Base-by-base conservation (phyloP, 2,113 vertebrate species). In the Tenrec ecaudatus region DNA sequence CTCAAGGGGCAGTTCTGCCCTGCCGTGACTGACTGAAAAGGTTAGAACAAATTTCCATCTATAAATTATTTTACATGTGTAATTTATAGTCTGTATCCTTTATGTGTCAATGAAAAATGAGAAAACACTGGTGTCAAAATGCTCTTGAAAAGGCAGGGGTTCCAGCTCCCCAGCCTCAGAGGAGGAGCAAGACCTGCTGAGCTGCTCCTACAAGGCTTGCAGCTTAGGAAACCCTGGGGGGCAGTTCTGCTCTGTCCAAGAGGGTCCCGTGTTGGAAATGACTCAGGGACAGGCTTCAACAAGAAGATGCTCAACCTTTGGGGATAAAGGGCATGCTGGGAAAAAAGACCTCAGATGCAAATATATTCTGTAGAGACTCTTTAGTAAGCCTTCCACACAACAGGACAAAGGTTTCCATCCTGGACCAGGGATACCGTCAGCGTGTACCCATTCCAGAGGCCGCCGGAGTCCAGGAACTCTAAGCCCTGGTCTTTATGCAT, bases 21-120 rank as follows among this genome's bases (percentile, higher is more conserved):
- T 53, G 47, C 11, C 47, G 9, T 10, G 9, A 53, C 47, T 53
- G 12, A 53, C 47, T 47, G 66, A 53, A 91, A 96, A 81, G 22
- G 29, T 68, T 86, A 0, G 57, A 88, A 71, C 40, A 93, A 20
- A 94, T 93, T 90, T 95, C 25, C 29, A 29, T 36, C 12, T 40
- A 27, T 62, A 71, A 93, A 53, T 75, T 83, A 53, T 53, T 53
- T 73, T 69, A 58, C 14, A 0, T 90, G 19, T 77, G 9, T 93
- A 4, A 57, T 53, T 53, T 53, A 53, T 53, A 53, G 47, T 79
- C 83, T 77, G 68, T 76, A 84, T 33, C 6, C 60, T 25, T 78
- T 86, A 57, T 16, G 40, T 78, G 3, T 38, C 11, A 20, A 85
- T 17, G 38, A 73, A 86, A 14, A 66, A 47, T 36, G 71, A 31